Evolutionary conservation across 2,113 vertebrate genomes (phyloP), one percentile per base, ranked within the genome.

Genomic region (Heterotis niloticus): DNA sequence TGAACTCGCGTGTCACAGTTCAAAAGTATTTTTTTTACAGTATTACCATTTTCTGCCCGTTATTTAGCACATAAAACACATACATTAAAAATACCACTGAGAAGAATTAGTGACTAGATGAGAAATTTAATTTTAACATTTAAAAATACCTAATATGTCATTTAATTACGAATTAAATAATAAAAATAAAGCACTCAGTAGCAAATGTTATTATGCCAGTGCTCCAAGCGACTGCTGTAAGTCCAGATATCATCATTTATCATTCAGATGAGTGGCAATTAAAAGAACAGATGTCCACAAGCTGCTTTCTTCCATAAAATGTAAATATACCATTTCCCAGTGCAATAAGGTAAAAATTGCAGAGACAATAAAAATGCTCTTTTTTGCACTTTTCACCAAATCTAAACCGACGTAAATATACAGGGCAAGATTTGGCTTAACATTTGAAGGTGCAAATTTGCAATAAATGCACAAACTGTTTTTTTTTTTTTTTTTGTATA

Each of bases 261-360:
- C 83, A 85, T 85, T 85, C 82, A 81, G 81, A 85, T 83, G 88
- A 78, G 86, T 76, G 73, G 86, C 87, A 84, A 89, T 90, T 88
- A 90, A 88, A 91, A 83, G 82, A 87, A 81, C 89, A 92, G 87
- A 89, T 87, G 86, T 90, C 85, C 86, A 85, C 86, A 89, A 93
- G 90, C 89, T 90, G 86, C 85, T 89, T 82, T 82, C 80, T 84
- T 87, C 85, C 84, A 83, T 76, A 84, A 82, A 82, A 78, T 65
- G 81, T 81, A 87, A 86, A 87, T 77, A 87, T 79, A 81, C 80
- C 85, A 86, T 83, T 81, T 84, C 80, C 51, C 80, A 83, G 85
- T 72, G 83, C 81, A 84, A 85, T 83, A 85, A 83, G 82, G 84
- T 82, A 75, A 86, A 72, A 82, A 64, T 79, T 16, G 79, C 76